A percentile compares a stretch with the other conserved stretches of the same genome.
These are phyloP conservation scores for Macrosiphum euphorbiae DNA, from an alignment of 2,888 invertebrate genomes.

Conservation along the genomic window DNA sequence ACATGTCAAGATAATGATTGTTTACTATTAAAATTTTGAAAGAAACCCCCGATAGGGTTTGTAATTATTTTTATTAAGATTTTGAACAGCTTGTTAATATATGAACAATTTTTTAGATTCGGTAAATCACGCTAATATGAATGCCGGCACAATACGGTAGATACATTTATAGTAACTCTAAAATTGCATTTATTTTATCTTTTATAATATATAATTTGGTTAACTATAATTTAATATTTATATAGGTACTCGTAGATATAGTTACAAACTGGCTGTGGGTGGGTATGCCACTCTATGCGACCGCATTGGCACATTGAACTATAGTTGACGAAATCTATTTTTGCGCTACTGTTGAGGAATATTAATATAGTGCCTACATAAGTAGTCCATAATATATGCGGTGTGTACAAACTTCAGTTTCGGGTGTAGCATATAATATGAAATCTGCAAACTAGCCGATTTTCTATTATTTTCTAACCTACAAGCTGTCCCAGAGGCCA, in stretches of 20 bases:
- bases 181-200: neutral
- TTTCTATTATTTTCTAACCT: neutral
- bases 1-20: too few relatives aligned
- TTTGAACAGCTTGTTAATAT: neutral
- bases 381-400: neutral
- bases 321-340: neutral
- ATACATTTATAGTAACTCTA: neutral
- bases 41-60: too few relatives aligned
- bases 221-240: neutral
- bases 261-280: neutral
- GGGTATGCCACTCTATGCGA: neutral
- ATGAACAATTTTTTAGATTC: too few relatives aligned
- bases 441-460: neutral
- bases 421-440: neutral
- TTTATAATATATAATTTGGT: neutral
- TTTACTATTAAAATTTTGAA: too few relatives aligned
- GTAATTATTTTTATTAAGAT: too few relatives aligned
- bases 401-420: neutral
- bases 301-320: neutral
- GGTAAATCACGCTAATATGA: neutral
- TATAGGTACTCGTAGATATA: neutral
- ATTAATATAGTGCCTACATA: neutral
- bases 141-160: neutral
- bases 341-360: neutral
- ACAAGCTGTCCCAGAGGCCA: too few relatives aligned